Percentiles rank a stretch among this genome's conserved stretches.
phyloP scores from a whole-genome alignment of 1,140 invertebrate species.

The Druon quercuslanigerum region DNA sequence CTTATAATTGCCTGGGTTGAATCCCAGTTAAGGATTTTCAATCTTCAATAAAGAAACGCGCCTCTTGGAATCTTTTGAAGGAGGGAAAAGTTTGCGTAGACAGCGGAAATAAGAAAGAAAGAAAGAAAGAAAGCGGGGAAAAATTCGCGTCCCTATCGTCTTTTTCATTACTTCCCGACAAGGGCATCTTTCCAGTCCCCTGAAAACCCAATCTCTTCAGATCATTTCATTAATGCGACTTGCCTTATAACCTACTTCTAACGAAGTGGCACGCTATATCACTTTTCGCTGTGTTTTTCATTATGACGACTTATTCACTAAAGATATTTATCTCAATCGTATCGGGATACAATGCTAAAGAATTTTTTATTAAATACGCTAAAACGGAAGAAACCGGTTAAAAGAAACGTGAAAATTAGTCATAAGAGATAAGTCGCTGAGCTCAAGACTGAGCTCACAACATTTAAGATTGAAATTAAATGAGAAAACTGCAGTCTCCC shows the following conservation, averaged over 20 bases:
- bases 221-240: slow-evolving; percentile 37
- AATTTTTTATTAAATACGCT: too few species aligned
- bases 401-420: too few species aligned
- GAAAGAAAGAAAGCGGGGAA: slow-evolving; percentile 38
- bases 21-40: slow-evolving; percentile 48
- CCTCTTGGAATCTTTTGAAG: not conserved
- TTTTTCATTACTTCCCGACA: slow-evolving; percentile 49
- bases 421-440: too few species aligned
- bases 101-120: slow-evolving; percentile 31
- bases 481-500: too few species aligned
- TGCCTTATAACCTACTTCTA: slow-evolving; percentile 17
- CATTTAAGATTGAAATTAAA: too few species aligned
- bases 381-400: too few species aligned
- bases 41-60: slow-evolving; percentile 32
- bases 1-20: slow-evolving; percentile 48
- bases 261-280: slow-evolving; percentile 30
- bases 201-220: slow-evolving; percentile 42
- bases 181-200: slow-evolving; percentile 28
- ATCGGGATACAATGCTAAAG: not conserved
- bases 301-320: slow-evolving; percentile 3
- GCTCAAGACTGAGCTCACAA: too few species aligned
- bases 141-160: slow-evolving; percentile 34
- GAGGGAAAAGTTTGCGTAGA: slow-evolving; percentile 11
- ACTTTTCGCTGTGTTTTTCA: not conserved
- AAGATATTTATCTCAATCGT: slow-evolving; percentile 6